Evolutionary conservation across 2,888 invertebrate species (phyloP), one percentile per base, ranked within the genome.

Genomic region (Elgonia sp.): DNA sequence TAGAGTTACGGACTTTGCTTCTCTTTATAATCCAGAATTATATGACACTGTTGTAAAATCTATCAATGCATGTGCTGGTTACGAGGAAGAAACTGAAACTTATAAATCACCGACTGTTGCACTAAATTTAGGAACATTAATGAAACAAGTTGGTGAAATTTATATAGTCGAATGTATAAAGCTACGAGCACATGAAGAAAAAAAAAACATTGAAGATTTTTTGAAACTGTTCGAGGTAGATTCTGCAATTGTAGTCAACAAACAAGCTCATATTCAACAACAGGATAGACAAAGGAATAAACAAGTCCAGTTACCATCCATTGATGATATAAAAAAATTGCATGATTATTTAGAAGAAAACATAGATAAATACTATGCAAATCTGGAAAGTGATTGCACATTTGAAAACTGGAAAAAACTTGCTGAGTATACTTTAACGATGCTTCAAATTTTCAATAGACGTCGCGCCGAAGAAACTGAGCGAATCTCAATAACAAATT

Each of bases 391-490:
- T 18, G 55, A 75, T 8, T 4, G 4, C 10, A 46, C 46, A 7
- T 62, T n/a, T 46, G 37, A 75, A 16, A 75, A 75, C 46, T 75
- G 55, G 40, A 46, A 62, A 21, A 42, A 42, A n/a, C 46, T 75
- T 29, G 75, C 62, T 20, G 60, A 62, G 29, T 46, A 6, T n/a
- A 75, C 46, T 57, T 40, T 67, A 39, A 40, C 9, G 29, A n/a
- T 84, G 20, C n/a, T 67, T 5, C 69, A 65, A 72, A 50, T 12
- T 8, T 53, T 65, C 40, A 55, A 79, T 79, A 3, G 79, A 53
- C 9, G 65, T 6, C 1, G 84, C 40, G 57, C 65, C 14, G 60
- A 67, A 1, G 55, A 50, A 42, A 76, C 77, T 9, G 20, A 75
- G n/a, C 14, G 75, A 4, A 0, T 75, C 14, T 2, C n/a, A 1